phyloP scores from a whole-genome alignment of 2,888 invertebrate genomes.

The Macrosoma leucophasiata region DNA sequence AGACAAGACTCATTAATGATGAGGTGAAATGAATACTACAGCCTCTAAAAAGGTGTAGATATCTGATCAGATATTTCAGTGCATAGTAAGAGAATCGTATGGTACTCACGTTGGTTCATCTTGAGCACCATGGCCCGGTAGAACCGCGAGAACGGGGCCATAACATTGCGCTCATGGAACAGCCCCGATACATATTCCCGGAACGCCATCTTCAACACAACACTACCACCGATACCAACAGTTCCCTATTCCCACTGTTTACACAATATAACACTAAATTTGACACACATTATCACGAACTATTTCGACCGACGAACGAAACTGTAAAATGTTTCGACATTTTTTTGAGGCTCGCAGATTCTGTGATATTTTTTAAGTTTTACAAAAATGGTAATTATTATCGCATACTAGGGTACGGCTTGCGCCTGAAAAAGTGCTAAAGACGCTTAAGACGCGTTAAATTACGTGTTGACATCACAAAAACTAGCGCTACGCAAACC shows the following conservation, averaged over 20 bases:
- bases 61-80: too few species aligned
- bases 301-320: slow-evolving; percentile 30
- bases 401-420: slow-evolving; percentile 11
- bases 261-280: slow-evolving; percentile 51
- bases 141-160: slow-evolving; percentile 61
- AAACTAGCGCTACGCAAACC: slow-evolving; percentile 42
- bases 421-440: slow-evolving; percentile 22
- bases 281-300: slow-evolving; percentile 70
- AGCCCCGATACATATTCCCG: slow-evolving; percentile 40
- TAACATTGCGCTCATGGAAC: slow-evolving; percentile 48
- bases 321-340: slow-evolving; percentile 24
- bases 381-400: slow-evolving; percentile 16
- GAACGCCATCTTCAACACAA: slow-evolving; percentile 39
- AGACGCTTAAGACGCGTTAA: slow-evolving; percentile 27
- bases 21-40: too few species aligned
- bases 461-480: slow-evolving; percentile 58
- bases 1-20: too few species aligned
- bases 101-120: slow-evolving; percentile 64
- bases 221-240: slow-evolving; percentile 18
- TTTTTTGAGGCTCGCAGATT: neutral
- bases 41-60: too few species aligned
- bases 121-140: slow-evolving; percentile 69
- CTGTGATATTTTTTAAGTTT: slow-evolving; percentile 1
- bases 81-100: neutral
- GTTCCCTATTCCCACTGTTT: slow-evolving; percentile 21